A percentile compares a stretch with the other conserved stretches of the same genome.
These are phyloP conservation scores for Pluvialis apricaria DNA, from an alignment of 2,113 vertebrate genomes.

Conservation along the genomic window DNA sequence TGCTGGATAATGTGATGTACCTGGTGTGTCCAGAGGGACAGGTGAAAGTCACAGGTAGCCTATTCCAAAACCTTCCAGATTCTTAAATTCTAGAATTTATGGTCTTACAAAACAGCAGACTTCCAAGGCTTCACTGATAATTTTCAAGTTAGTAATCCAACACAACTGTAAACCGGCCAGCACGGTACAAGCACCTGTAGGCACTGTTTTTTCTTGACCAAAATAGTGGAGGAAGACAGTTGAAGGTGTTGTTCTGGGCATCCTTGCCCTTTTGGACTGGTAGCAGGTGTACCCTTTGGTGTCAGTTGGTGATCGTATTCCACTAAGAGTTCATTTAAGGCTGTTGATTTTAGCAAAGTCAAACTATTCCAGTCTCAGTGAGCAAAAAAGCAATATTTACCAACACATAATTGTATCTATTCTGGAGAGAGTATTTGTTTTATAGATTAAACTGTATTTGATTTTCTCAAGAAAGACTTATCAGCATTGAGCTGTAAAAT, in stretches of 20 bases:
- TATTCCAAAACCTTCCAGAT: background rate
- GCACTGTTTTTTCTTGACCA: background rate
- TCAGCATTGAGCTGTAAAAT: background rate
- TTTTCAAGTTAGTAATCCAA: background rate
- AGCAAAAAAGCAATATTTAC: background rate
- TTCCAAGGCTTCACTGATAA: background rate
- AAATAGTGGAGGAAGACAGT: background rate
- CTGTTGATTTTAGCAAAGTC: slow-evolving; percentile 21
- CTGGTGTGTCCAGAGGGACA: background rate
- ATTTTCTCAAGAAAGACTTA: slow-evolving; percentile 2
- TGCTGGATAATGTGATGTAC: rapidly evolving
- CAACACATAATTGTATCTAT: background rate
- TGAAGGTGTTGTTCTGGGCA: background rate
- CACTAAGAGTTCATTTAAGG: background rate
- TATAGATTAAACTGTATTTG: background rate
- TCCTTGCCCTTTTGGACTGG: background rate
- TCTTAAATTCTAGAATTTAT: background rate
- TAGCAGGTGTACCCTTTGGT: background rate
- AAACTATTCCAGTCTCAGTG: background rate
- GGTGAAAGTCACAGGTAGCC: background rate
- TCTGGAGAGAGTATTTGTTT: slow-evolving; percentile 5
- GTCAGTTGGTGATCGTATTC: background rate
- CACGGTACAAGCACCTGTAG: background rate
- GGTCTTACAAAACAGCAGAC: background rate
- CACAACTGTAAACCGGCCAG: background rate